Percentiles rank a stretch among this genome's conserved stretches.
Evolutionary conservation across 2,888 invertebrate genomes (phyloP).

Genomic region (Diaperis boleti): DNA sequence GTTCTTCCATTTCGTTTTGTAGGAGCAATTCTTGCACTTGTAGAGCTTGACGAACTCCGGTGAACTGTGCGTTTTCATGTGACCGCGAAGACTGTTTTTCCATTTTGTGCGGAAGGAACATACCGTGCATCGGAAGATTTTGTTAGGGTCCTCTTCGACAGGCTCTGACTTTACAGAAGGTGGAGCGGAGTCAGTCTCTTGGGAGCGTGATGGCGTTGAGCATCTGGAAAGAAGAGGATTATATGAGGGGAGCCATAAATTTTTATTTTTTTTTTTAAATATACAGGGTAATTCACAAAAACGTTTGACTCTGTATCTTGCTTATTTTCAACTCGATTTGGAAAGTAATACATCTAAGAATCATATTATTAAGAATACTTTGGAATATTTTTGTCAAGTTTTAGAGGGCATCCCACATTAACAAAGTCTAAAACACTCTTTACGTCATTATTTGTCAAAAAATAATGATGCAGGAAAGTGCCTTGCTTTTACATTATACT

Average conservation of each 20-base stretch:
- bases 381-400: no score
- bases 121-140: conserved; percentile 45
- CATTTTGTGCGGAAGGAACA: conserved; percentile 49
- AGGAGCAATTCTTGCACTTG: conserved; percentile 46
- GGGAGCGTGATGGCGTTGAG: not conserved
- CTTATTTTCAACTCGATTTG: no score
- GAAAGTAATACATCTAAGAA: no score
- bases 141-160: conserved; percentile 34
- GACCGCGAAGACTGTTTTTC: conserved; percentile 49
- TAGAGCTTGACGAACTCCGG: conserved; percentile 50
- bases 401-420: no score
- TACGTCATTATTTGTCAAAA: no score
- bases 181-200: not conserved
- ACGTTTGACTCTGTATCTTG: no score
- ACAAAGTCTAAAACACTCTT: no score
- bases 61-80: conserved; percentile 47
- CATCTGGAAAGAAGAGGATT: not conserved
- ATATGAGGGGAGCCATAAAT: not conserved
- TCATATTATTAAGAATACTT: no score
- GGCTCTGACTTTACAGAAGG: not conserved
- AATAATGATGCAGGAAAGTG: no score
- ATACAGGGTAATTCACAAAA: no score
- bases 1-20: conserved; percentile 50
- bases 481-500: no score
- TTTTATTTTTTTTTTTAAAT: no score